Conservation (phyloP, 1,140 invertebrate genomes). For the Hermatobates lingyangjiaoensis region DNA sequence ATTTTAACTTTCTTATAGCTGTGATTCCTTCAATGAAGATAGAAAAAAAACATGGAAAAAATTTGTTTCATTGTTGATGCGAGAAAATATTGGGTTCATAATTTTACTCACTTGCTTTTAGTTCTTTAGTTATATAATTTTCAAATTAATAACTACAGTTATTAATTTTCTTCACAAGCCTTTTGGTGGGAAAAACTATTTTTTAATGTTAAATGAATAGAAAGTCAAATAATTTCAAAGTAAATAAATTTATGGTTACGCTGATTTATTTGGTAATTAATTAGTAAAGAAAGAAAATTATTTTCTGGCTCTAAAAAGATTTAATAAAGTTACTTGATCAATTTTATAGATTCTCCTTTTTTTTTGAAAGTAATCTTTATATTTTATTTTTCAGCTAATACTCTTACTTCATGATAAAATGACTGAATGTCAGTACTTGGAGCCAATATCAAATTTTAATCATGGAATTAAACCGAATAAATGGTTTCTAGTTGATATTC, state of each 20-base stretch:
- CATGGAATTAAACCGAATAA: constrained; percentile 47
- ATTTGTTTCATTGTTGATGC: not conserved
- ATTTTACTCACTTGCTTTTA: no score
- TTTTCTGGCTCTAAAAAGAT: not conserved
- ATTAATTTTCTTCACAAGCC: no score
- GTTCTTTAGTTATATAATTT: no score
- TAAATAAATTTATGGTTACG: not conserved
- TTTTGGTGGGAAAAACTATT: no score
- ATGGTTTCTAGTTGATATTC: constrained; percentile 68
- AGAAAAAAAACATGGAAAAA: not conserved
- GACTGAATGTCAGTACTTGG: constrained; percentile 61
- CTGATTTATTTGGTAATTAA: not conserved
- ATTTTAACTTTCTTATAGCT: not conserved
- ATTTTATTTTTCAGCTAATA: constrained; percentile 28
- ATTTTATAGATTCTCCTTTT: not conserved
- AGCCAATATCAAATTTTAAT: constrained; percentile 44
- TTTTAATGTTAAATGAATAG: not conserved
- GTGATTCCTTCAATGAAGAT: no score
- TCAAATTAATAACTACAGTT: no score
- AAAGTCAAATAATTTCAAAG: not conserved
- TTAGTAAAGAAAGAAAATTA: no score
- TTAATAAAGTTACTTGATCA: not conserved
- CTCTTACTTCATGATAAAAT: constrained; percentile 57
- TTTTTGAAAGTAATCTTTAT: not conserved
- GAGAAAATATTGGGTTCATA: no score